Evolutionary conservation across 2,888 invertebrate species (phyloP), one percentile per base, ranked within the genome.

Genomic region (Pycnomerus fuliginosus): DNA sequence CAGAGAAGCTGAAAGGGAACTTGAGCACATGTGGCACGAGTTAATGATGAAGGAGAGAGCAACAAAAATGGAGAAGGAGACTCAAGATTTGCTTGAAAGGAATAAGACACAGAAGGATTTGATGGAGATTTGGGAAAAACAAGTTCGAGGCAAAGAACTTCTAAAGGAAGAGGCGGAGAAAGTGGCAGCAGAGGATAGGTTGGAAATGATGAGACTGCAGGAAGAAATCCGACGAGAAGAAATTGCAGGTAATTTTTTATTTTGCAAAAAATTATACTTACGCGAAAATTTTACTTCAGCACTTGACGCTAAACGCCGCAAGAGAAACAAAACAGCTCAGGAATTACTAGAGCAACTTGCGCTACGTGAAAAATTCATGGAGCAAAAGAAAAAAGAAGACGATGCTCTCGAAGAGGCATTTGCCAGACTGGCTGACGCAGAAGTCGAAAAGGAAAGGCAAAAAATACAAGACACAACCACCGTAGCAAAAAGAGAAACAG

Each of bases 11-110:
- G 80, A 82, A 52, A 72, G 62, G 2, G 80, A 83, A 61, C 54
- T 77, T 2, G 81, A 84, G 30, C 71, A 67, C 28, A 76, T 83
- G 75, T 84, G 84, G 83, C 63, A 80, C 33, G 74, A 76, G 20
- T 67, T 82, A n/a, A 71, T 74, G 50, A 68, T 79, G 71, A 81
- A 75, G 54, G 80, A 83, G 52, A 64, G 75, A 2, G 74, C 78
- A 2, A 79, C 78, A 3, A 67, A 64, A 79, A 71, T 71, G 24
- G 76, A 79, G 2, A 70, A 79, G 7, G 78, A 80, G 72, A 75
- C 76, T 52, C 67, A 73, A 46, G 79, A 80, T 41, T 66, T 70
- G 0, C 70, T 80, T 3, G 71, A 74, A 10, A 68, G 71, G 3
- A 51, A 62, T 2, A 70, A 74, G 1, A 67, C 67, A 20, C 71